A percentile compares a stretch with the other conserved stretches of the same genome.
Evolutionary conservation across 2,797 vertebrate species (phyloP).

Genomic region (Epinephelus coioides): DNA sequence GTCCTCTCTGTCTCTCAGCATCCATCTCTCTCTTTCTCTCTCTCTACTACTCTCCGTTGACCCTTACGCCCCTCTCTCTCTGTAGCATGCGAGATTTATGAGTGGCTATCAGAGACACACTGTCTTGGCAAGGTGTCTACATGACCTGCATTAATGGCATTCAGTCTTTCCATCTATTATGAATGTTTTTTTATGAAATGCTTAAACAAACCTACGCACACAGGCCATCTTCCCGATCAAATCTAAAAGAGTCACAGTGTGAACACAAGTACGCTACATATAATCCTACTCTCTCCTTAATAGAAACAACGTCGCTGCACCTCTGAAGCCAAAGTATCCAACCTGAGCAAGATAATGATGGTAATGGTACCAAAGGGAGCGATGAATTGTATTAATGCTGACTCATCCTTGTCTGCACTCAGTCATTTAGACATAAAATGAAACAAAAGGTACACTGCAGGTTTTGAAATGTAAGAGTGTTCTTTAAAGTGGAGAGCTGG

Average conservation of each 20-base stretch:
- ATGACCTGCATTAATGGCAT: slow-evolving; percentile 62
- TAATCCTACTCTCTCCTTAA: not conserved
- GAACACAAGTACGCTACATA: slow-evolving; percentile 2
- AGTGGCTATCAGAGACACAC: slow-evolving; percentile 52
- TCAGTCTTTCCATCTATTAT: slow-evolving; percentile 1
- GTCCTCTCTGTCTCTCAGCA: slow-evolving; percentile 64
- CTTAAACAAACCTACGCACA: slow-evolving; percentile 19
- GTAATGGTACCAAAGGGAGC: slow-evolving; percentile 40
- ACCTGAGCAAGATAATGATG: slow-evolving; percentile 37
- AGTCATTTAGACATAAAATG: slow-evolving; percentile 52
- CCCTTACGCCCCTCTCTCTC: slow-evolving; percentile 35
- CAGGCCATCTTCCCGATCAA: slow-evolving; percentile 1
- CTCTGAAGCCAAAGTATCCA: not conserved
- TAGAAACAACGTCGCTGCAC: slow-evolving; percentile 6
- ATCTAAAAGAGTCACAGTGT: slow-evolving; percentile 12
- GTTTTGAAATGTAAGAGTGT: not conserved
- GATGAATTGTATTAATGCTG: slow-evolving; percentile 28
- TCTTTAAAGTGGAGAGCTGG: not conserved
- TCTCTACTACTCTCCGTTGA: slow-evolving; percentile 56
- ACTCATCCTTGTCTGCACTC: slow-evolving; percentile 49
- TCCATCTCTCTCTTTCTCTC: slow-evolving; percentile 17
- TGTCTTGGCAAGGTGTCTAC: slow-evolving; percentile 41
- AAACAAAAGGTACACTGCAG: not conserved
- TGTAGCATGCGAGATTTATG: slow-evolving; percentile 62
- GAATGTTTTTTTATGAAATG: slow-evolving; percentile 27